These are phyloP conservation scores for Gymnoscopelus braueri DNA, from an alignment of 2,797 vertebrate species.

Conservation along the genomic window DNA sequence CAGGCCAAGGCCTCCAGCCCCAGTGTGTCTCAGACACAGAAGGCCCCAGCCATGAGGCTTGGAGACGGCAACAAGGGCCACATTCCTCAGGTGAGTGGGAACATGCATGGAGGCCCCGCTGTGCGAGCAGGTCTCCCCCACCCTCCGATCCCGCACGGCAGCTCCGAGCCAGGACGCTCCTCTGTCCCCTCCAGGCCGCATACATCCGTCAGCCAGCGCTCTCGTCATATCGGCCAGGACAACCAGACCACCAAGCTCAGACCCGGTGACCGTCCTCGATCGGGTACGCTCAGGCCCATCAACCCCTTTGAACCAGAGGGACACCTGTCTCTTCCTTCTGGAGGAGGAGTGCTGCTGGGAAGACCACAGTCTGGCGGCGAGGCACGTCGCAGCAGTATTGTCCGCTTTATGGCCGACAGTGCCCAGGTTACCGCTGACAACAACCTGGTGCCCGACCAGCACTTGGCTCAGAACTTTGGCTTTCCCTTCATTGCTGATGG, in stretches of 20 bases:
- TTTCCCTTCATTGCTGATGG: slow-evolving; percentile 96
- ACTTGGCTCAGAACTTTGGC: slow-evolving; percentile 95
- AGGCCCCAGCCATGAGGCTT: slow-evolving; percentile 90
- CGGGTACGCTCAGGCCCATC: slow-evolving; percentile 87
- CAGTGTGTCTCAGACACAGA: slow-evolving; percentile 88
- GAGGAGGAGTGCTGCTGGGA: slow-evolving; percentile 90
- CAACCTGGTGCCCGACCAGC: slow-evolving; percentile 90
- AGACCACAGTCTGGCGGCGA: slow-evolving; percentile 86
- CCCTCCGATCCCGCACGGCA: slow-evolving; percentile 88
- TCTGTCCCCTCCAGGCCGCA: slow-evolving; percentile 85
- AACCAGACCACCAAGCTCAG: slow-evolving; percentile 87
- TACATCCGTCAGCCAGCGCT: slow-evolving; percentile 88
- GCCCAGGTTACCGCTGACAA: slow-evolving; percentile 88
- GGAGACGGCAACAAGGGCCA: slow-evolving; percentile 92
- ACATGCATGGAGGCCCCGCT: slow-evolving; percentile 86
- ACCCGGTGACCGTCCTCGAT: slow-evolving; percentile 87
- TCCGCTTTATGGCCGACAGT: slow-evolving; percentile 93
- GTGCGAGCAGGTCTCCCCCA: slow-evolving; percentile 88
- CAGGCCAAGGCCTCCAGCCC: slow-evolving; percentile 94
- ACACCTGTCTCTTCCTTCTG: slow-evolving; percentile 88
- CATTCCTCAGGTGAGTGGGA: slow-evolving; percentile 89
- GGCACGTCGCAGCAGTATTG: slow-evolving; percentile 91
- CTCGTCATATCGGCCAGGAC: slow-evolving; percentile 90
- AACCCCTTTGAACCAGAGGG: slow-evolving; percentile 93
- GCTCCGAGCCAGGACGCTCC: slow-evolving; percentile 88